Evolutionary conservation across 2,888 invertebrate genomes (phyloP).

Genomic region (Drosophila greeni): DNA sequence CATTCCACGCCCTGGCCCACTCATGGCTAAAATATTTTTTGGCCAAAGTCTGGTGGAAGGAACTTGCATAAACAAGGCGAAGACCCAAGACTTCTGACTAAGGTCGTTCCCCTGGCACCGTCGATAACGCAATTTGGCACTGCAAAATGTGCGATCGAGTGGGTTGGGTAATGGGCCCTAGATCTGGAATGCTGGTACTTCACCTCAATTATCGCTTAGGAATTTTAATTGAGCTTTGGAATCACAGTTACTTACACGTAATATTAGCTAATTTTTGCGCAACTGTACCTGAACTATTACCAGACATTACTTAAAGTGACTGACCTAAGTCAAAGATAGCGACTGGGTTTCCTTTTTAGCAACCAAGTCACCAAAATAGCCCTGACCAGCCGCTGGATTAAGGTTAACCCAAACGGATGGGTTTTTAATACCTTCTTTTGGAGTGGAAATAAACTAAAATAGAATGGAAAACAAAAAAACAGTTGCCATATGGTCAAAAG

Average conservation of each 20-base stretch:
- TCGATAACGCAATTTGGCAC: conserved; percentile 59
- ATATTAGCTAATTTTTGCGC: conserved; percentile 2
- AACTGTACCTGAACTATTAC: conserved; percentile 9
- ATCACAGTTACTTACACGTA: background rate
- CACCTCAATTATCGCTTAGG: conserved; percentile 10
- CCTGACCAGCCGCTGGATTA: conserved; percentile 10
- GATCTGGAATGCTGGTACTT: conserved; percentile 8
- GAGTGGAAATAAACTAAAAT: conserved; percentile 36
- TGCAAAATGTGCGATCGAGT: conserved; percentile 51
- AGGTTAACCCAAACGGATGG: conserved; percentile 50
- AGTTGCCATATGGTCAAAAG: conserved; percentile 49
- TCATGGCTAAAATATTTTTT: conserved; percentile 53
- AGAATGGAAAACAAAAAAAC: conserved; percentile 50
- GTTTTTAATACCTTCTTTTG: conserved; percentile 51
- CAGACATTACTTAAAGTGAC: conserved; percentile 3
- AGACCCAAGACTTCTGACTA: conserved; percentile 24
- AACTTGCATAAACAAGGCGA: conserved; percentile 38
- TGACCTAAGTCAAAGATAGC: conserved; percentile 27
- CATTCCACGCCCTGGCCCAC: conserved; percentile 8
- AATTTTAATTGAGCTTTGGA: conserved; percentile 15
- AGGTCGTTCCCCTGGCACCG: conserved; percentile 54
- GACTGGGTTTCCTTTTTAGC: conserved; percentile 5
- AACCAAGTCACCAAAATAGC: conserved; percentile 21
- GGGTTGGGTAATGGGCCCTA: conserved; percentile 11
- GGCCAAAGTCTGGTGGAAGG: conserved; percentile 37